Base-by-base conservation (phyloP, 2,888 invertebrate genomes). In the Creontiades dilutus region DNA sequence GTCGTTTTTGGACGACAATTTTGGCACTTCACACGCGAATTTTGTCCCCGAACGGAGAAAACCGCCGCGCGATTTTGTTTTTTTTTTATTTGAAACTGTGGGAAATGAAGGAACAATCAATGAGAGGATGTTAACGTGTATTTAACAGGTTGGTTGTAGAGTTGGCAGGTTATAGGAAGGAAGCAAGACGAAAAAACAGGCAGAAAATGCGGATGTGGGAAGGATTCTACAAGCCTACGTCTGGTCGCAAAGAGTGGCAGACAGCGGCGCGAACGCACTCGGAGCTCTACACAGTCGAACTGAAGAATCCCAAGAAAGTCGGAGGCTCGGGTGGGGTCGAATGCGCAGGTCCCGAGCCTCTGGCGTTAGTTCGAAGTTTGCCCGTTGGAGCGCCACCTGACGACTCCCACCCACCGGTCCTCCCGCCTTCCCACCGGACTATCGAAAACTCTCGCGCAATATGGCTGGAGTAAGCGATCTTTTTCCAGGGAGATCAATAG, bases 251-350 rank as follows among this genome's bases (percentile, higher is more conserved):
- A 48, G 78, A 88, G 88, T 88, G 88, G 88, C 12, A 46, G 57
- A n/a, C n/a, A 27, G 4, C 48, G 78, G 52, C 61, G 78, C 47
- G 46, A 75, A 46, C 88, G 88, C 88, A 78, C 88, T 11, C 76
- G 78, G 88, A 88, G 88, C 78, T 76, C 88, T 76, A 52, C 88
- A 61, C 76, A 88, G 88, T 88, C 88, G 88, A 78, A 88, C 88
- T 88, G 88, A 52, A 47, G 80, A 27, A 19, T 14, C 68, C 27
- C 23, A 68, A 68, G 75, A 68, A 46, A 28, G 68, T 86, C 86
- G 68, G 19, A 48, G 75, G 16, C n/a, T 28, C 46, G 7, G 47
- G 86, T 75, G 86, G 88, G 76, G 52, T n/a, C 78, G 55, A 78
- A 28, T 88, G 88, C 88, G 88, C 88, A 78, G 85, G 57, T 52